Conservation (phyloP, 2,113 vertebrate species). For the Gadus chalcogrammus region DNA sequence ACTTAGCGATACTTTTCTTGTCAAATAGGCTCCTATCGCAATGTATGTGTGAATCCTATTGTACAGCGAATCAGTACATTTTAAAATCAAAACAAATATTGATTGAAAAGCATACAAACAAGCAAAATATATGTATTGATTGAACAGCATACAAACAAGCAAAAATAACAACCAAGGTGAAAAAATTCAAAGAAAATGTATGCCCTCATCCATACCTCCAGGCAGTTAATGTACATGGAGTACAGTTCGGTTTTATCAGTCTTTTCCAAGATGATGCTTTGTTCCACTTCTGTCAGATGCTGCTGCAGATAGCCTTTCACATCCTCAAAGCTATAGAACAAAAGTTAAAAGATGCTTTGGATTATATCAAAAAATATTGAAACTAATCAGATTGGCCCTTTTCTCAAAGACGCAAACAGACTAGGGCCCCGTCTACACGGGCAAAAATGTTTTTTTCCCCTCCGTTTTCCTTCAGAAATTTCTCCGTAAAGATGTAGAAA, state of each 20-base stretch:
- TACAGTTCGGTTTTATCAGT: constrained; percentile 85
- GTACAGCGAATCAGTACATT: neutral
- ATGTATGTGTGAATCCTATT: neutral
- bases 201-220: constrained; percentile 74
- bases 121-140: neutral
- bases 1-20: neutral
- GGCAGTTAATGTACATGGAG: constrained; percentile 84
- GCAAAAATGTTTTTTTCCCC: no score
- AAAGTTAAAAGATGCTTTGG: neutral
- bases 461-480: no score
- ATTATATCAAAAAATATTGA: no score
- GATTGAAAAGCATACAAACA: neutral
- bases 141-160: no score
- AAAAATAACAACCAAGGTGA: no score
- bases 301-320: constrained; percentile 80
- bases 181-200: no score
- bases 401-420: no score
- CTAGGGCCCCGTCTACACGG: no score
- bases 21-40: neutral
- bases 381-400: no score
- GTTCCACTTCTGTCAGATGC: constrained; percentile 78
- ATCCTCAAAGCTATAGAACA: constrained; percentile 76
- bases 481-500: no score
- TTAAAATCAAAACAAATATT: neutral
- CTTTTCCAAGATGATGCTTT: constrained; percentile 67